Base-by-base conservation (phyloP, 1,140 invertebrate species). In the Druon quercuslanigerum region DNA sequence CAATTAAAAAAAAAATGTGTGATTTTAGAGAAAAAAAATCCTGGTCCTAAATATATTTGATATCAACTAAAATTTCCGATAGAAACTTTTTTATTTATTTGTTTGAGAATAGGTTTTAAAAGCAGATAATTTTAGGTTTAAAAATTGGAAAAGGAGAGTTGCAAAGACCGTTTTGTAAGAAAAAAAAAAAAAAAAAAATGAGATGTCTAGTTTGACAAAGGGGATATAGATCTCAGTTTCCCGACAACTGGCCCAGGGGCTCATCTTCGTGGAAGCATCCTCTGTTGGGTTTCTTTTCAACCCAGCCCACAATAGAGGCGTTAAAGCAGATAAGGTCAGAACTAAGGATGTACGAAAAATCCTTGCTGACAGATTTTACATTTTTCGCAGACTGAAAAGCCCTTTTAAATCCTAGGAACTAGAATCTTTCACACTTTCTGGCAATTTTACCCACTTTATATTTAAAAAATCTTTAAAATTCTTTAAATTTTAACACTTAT, bases 271-370 rank as follows among this genome's bases (percentile, higher is more conserved):
- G 14, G 60, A 66, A 66, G 60, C 60, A 66, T 66, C 72, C 73
- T 71, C 54, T 40, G 73, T 71, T 66, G 12, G 60, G 71, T 66
- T 66, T 66, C 16, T 12, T 80, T 74, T 80, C 73, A 80, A 7
- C 75, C 71, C 46, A 19, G 51, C 13, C 70, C 14, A 80, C 72
- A 80, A 80, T 77, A 73, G 75, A 80, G 73, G 79, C 76, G 79
- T 80, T 77, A 80, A 73, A 80, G 20, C 72, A 74, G 79, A 80
- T 77, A 80, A 80, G 60, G 60, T 60, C 57, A 60, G 57, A 14
- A 60, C 12, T 4, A 16, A 20, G 57, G 33, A 60, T 60, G 20
- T 25, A 33, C 57, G 57, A 60, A 60, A 46, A 60, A 46, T 66
- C 60, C 25, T 66, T 66, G 33, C 33, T 66, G 60, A 25, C 20